phyloP scores from a whole-genome alignment of 2,113 vertebrate species.

The Pituophis catenifer region DNA sequence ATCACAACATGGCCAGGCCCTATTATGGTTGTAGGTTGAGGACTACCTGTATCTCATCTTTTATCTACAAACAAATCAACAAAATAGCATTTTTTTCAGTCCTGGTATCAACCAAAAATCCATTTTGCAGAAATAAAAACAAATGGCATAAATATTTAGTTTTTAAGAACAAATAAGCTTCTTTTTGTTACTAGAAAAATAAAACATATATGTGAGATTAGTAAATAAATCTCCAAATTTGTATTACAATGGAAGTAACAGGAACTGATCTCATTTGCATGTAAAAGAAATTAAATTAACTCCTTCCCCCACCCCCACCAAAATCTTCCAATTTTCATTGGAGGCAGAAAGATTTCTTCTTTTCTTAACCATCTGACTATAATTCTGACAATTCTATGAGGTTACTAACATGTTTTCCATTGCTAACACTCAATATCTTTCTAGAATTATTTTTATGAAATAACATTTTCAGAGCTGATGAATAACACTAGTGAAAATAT shows the following conservation, averaged over 20 bases:
- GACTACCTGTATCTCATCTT: neutral
- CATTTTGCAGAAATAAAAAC: neutral
- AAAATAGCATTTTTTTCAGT: neutral
- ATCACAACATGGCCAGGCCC: neutral
- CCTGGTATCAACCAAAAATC: neutral
- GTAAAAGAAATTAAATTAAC: neutral
- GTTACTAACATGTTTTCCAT: neutral
- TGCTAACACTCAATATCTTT: neutral
- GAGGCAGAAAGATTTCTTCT: neutral
- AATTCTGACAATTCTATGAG: neutral
- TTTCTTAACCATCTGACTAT: neutral
- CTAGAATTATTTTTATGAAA: neutral
- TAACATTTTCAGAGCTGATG: neutral
- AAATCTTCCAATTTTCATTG: neutral
- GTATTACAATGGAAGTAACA: neutral
- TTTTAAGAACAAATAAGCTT: neutral
- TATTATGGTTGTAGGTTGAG: neutral
- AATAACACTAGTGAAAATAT: conserved; percentile 15
- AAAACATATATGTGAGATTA: neutral
- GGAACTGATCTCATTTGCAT: neutral
- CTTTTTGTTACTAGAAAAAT: neutral
- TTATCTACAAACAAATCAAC: neutral
- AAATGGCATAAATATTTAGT: neutral
- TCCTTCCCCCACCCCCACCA: neutral
- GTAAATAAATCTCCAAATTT: neutral